These are phyloP conservation scores for Penelope pileata DNA, from an alignment of 2,113 vertebrate genomes.

Conservation along the genomic window DNA sequence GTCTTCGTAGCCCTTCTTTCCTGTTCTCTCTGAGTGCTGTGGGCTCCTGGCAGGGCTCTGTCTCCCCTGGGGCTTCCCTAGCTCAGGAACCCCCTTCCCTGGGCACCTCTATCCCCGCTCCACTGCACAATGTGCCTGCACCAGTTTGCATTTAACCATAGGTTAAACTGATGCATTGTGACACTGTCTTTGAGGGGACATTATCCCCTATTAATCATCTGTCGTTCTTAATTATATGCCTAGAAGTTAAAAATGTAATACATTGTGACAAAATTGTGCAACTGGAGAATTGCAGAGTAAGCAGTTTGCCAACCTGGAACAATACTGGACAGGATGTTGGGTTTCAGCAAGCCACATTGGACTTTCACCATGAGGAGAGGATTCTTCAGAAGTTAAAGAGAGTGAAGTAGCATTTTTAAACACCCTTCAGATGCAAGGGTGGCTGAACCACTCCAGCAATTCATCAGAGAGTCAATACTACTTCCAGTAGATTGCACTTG, in stretches of 20 bases:
- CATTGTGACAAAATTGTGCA: conserved; percentile 44
- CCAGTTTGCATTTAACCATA: not conserved
- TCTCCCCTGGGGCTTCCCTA: not conserved
- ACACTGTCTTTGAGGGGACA: conserved; percentile 5
- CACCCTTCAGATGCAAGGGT: not conserved
- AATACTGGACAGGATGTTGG: not conserved
- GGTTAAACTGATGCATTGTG: conserved; percentile 58
- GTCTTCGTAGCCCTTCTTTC: not conserved
- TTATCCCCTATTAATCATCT: conserved; percentile 44
- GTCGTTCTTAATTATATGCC: conserved; percentile 39
- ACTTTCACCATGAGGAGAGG: not conserved
- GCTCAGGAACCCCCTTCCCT: not conserved
- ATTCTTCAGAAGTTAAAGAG: not conserved
- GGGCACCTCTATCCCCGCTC: not conserved
- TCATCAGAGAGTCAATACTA: not conserved
- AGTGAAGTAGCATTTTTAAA: not conserved
- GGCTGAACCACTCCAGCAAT: not conserved
- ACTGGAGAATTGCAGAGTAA: conserved; percentile 19
- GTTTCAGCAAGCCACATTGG: not conserved
- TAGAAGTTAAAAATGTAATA: conserved; percentile 14
- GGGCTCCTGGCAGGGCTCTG: not conserved
- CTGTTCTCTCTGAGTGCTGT: not conserved
- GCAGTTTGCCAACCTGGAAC: not conserved
- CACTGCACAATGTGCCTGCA: not conserved
- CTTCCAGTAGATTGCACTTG: not conserved